Percentiles rank a stretch among this genome's conserved stretches.
Conservation (phyloP, 1,140 invertebrate genomes). For the Halotydeus destructor region DNA sequence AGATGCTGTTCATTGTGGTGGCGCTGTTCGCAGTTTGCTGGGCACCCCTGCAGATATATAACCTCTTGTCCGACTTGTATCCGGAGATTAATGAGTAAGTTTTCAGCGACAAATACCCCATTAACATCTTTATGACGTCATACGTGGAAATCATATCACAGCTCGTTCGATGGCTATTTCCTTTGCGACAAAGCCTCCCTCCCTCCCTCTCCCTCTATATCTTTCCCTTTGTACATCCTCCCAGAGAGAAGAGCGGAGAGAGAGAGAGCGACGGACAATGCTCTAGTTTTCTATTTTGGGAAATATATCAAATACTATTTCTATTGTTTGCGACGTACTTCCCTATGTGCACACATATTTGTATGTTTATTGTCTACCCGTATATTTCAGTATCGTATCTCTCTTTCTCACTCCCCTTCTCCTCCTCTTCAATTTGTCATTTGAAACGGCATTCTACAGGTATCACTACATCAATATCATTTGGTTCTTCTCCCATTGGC, state of each 20-base stretch:
- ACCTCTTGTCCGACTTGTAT: constrained; percentile 21
- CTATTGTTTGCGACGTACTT: too few relatives aligned
- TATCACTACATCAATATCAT: constrained; percentile 35
- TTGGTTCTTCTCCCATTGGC: constrained; percentile 54
- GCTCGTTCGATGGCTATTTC: too few relatives aligned
- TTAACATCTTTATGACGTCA: too few relatives aligned
- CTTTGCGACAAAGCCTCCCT: too few relatives aligned
- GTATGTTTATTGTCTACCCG: background rate
- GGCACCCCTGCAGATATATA: constrained; percentile 26
- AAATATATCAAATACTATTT: too few relatives aligned
- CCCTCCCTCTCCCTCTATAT: too few relatives aligned
- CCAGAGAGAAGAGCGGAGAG: too few relatives aligned
- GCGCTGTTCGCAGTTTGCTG: constrained; percentile 27
- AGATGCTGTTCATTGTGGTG: constrained; percentile 29
- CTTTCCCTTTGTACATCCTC: too few relatives aligned
- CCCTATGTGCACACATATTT: too few relatives aligned
- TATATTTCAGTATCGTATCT: background rate
- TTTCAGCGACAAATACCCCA: background rate
- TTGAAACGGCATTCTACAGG: constrained; percentile 5
- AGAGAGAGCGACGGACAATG: too few relatives aligned
- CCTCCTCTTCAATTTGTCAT: background rate
- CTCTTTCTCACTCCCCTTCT: background rate
- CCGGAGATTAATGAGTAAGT: constrained; percentile 23
- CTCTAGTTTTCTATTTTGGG: too few relatives aligned
- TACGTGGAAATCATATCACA: too few relatives aligned